phyloP scores from a whole-genome alignment of 2,113 vertebrate genomes.

The Ginglymostoma cirratum region DNA sequence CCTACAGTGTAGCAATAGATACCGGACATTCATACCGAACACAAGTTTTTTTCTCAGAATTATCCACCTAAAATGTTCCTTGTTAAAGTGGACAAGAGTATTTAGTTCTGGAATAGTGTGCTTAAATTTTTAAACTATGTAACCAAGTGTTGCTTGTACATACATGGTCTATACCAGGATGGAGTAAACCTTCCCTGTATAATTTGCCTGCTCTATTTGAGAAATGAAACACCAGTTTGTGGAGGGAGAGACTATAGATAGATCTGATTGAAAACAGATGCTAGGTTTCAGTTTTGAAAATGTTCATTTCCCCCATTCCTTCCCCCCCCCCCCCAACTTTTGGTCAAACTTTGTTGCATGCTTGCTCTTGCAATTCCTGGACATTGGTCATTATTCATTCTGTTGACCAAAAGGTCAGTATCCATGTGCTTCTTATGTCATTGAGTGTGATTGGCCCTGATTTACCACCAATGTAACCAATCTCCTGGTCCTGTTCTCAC shows the following conservation, averaged over 20 bases:
- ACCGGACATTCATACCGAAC: background rate
- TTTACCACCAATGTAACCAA: background rate
- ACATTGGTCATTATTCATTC: background rate
- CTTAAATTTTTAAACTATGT: background rate
- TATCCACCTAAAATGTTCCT: background rate
- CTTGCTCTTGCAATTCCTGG: background rate
- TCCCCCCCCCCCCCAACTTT: background rate
- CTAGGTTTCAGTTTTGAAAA: background rate
- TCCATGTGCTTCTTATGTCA: background rate
- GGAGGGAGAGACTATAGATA: background rate
- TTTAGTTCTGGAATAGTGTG: background rate
- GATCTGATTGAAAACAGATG: background rate
- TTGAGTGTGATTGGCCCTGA: background rate
- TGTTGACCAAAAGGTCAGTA: background rate
- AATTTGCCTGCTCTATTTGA: background rate
- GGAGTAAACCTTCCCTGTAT: background rate
- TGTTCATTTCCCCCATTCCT: background rate
- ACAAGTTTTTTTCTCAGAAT: background rate
- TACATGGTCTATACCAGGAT: background rate
- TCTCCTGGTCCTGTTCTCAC: background rate
- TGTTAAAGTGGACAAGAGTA: background rate
- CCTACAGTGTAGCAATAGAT: background rate
- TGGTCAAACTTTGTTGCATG: background rate
- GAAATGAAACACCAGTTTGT: background rate
- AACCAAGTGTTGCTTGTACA: background rate